Conservation (phyloP, 2,797 vertebrate species). For the Knipowitschia caucasica region DNA sequence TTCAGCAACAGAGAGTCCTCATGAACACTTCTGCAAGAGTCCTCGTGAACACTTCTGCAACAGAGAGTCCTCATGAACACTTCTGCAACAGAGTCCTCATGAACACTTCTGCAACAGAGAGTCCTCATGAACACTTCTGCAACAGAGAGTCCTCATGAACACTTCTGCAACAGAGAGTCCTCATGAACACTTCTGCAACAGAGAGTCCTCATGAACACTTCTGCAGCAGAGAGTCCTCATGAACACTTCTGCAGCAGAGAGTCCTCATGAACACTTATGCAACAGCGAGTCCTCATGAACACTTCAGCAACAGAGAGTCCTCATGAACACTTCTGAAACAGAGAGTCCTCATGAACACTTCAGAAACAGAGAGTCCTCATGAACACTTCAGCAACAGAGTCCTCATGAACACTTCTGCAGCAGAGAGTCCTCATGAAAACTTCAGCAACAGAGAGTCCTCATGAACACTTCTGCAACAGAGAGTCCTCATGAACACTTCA, state of each 20-base stretch:
- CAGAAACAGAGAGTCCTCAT: slow-evolving; percentile 57
- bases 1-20: slow-evolving; percentile 64
- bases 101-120: slow-evolving; percentile 72
- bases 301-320: slow-evolving; percentile 67
- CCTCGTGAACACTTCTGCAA: too few relatives aligned
- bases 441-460: slow-evolving; percentile 64
- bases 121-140: slow-evolving; percentile 71
- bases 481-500: slow-evolving; percentile 68
- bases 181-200: slow-evolving; percentile 72
- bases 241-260: slow-evolving; percentile 72
- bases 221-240: slow-evolving; percentile 58
- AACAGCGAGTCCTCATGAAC: background rate
- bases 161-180: slow-evolving; percentile 68
- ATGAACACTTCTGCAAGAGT: too few relatives aligned
- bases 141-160: background rate
- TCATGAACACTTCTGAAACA: slow-evolving; percentile 72
- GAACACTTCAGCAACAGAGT: slow-evolving; percentile 72
- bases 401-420: slow-evolving; percentile 72
- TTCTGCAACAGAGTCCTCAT: slow-evolving; percentile 64
- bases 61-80: background rate
- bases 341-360: slow-evolving; percentile 22
- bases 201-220: slow-evolving; percentile 22
- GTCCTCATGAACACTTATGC: slow-evolving; percentile 57
- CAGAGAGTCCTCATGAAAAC: background rate
- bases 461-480: slow-evolving; percentile 72